Conservation (phyloP, 2,797 vertebrate genomes). For the Linurgus olivaceus region DNA sequence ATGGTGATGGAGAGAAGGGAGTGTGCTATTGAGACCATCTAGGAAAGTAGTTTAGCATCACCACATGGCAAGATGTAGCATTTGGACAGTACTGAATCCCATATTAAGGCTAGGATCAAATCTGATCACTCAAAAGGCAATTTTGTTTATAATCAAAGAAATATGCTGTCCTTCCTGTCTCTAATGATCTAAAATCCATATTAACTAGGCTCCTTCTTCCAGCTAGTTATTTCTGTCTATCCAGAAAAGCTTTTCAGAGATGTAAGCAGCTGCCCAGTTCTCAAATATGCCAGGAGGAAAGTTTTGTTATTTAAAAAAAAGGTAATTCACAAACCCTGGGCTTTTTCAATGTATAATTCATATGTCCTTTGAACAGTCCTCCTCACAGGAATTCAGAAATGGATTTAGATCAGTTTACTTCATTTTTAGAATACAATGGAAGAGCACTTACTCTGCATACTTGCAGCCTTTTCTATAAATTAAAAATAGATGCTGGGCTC, state of each 20-base stretch:
- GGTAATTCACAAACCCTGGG: neutral
- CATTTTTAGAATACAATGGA: conserved; percentile 41
- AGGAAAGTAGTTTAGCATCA: neutral
- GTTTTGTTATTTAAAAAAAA: neutral
- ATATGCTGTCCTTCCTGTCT: neutral
- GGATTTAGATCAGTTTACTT: conserved; percentile 48
- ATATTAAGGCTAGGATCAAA: neutral
- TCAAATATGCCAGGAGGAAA: neutral
- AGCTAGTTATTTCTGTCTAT: neutral
- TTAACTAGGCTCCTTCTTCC: neutral
- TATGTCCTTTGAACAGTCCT: conserved; percentile 31
- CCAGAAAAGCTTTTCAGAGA: neutral
- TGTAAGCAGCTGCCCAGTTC: neutral
- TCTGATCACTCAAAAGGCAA: neutral
- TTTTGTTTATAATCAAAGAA: neutral
- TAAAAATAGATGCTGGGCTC: conserved; percentile 51
- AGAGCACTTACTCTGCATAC: conserved; percentile 36
- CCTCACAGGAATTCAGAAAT: conserved; percentile 41
- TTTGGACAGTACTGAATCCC: neutral
- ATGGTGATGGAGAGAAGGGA: neutral
- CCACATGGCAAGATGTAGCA: neutral
- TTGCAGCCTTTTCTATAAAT: conserved; percentile 14
- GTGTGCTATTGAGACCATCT: neutral
- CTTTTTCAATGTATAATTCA: conserved; percentile 58
- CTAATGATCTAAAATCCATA: neutral